A percentile compares a stretch with the other conserved stretches of the same genome.
phyloP scores from a whole-genome alignment of 2,797 vertebrate species.

The Chiroxiphia lanceolata region DNA sequence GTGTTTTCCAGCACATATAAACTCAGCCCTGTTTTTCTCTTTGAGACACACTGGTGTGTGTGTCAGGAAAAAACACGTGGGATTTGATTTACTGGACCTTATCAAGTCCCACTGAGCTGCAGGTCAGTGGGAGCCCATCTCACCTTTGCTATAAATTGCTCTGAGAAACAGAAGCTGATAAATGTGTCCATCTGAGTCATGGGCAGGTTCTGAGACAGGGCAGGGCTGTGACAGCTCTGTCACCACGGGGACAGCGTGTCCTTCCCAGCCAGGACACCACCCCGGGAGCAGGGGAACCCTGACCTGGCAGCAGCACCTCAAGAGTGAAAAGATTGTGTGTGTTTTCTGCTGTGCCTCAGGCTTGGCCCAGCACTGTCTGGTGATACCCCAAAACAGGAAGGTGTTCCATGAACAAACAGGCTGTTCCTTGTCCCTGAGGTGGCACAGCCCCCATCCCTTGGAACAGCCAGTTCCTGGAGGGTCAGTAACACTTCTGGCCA shows the following conservation, averaged over 20 bases:
- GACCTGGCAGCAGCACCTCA: not conserved
- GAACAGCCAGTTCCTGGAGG: not conserved
- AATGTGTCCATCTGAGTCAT: not conserved
- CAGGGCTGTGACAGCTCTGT: not conserved
- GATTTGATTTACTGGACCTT: not conserved
- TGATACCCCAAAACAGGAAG: not conserved
- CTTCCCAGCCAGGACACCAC: not conserved
- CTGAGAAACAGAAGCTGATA: not conserved
- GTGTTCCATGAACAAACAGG: not conserved
- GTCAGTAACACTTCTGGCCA: not conserved
- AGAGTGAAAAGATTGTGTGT: not conserved
- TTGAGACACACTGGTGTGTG: not conserved
- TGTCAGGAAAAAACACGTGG: rapidly evolving
- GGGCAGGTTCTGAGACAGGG: not conserved
- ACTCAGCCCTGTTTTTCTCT: not conserved
- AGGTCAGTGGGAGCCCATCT: not conserved
- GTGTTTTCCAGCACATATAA: not conserved
- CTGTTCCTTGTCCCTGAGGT: rapidly evolving
- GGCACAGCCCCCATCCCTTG: rapidly evolving
- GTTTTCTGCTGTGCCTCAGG: not conserved
- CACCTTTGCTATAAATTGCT: not conserved
- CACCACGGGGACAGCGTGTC: not conserved
- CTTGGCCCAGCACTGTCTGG: not conserved
- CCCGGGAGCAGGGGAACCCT: not conserved
- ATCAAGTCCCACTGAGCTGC: not conserved